phyloP scores from a whole-genome alignment of 2,797 vertebrate genomes.

The Cheirogaleus major region DNA sequence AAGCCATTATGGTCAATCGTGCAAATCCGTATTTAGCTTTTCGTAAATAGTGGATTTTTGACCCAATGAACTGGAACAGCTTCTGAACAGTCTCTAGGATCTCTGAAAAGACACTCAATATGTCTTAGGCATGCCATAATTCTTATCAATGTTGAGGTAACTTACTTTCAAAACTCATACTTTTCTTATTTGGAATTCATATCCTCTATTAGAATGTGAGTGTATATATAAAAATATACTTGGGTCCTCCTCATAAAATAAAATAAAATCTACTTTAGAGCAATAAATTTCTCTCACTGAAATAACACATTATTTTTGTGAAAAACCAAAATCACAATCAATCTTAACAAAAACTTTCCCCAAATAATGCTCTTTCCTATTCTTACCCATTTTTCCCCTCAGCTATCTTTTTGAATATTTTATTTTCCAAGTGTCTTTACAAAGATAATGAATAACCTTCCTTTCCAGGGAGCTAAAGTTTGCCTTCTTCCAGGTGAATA shows the following conservation, averaged over 20 bases:
- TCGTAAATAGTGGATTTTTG: slow-evolving; percentile 82
- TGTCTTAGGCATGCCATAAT: background rate
- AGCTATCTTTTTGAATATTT: background rate
- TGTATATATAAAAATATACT: background rate
- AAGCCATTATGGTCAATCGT: slow-evolving; percentile 84
- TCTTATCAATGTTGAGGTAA: background rate
- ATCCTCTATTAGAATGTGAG: background rate
- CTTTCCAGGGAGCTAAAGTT: background rate
- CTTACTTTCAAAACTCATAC: slow-evolving; percentile 39
- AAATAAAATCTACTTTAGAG: background rate
- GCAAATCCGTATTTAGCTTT: slow-evolving; percentile 82
- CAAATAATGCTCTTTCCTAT: background rate
- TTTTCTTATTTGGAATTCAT: background rate
- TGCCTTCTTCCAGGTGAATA: background rate
- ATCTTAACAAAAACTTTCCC: background rate
- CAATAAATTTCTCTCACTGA: background rate
- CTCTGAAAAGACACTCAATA: slow-evolving; percentile 65
- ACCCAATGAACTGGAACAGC: slow-evolving; percentile 84
- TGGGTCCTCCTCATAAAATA: background rate
- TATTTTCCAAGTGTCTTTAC: background rate
- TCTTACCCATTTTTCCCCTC: background rate
- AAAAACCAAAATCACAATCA: background rate
- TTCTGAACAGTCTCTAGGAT: slow-evolving; percentile 67
- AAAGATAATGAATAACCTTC: background rate
- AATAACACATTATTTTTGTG: slow-evolving; percentile 6